phyloP scores from a whole-genome alignment of 2,113 vertebrate species.

The Crocuta crocuta region DNA sequence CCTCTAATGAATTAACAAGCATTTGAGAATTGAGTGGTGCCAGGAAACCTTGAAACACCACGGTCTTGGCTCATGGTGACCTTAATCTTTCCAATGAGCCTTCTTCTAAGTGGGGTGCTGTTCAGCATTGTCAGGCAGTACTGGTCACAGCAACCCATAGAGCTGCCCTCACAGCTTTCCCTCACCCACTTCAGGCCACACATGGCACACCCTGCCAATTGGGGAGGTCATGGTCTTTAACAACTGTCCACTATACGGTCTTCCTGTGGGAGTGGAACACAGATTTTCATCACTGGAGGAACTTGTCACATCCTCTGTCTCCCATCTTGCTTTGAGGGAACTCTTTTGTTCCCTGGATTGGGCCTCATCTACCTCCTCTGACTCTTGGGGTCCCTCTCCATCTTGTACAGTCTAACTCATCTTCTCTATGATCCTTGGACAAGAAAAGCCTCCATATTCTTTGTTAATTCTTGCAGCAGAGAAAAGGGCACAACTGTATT shows the following conservation, averaged over 20 bases:
- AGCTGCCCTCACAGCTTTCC: background rate
- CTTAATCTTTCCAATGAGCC: background rate
- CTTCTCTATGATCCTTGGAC: background rate
- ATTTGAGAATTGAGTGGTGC: background rate
- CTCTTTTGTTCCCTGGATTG: background rate
- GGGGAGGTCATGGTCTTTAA: background rate
- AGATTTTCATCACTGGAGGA: background rate
- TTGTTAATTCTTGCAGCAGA: slow-evolving; percentile 5
- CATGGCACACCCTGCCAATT: too few species aligned
- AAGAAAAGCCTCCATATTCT: background rate
- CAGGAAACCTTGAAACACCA: background rate
- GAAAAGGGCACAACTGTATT: background rate
- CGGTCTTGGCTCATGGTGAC: background rate
- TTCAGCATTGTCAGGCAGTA: background rate
- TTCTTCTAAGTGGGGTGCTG: background rate
- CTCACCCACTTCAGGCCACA: background rate
- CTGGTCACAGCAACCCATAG: background rate
- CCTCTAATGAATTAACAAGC: background rate
- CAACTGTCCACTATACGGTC: background rate
- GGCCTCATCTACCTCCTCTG: background rate
- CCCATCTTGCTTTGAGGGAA: background rate
- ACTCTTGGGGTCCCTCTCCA: background rate
- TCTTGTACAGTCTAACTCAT: background rate
- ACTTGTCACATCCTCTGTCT: background rate
- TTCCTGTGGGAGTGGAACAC: background rate